These are phyloP conservation scores for Archocentrus centrarchus DNA, from an alignment of 2,113 vertebrate genomes.

Conservation along the genomic window DNA sequence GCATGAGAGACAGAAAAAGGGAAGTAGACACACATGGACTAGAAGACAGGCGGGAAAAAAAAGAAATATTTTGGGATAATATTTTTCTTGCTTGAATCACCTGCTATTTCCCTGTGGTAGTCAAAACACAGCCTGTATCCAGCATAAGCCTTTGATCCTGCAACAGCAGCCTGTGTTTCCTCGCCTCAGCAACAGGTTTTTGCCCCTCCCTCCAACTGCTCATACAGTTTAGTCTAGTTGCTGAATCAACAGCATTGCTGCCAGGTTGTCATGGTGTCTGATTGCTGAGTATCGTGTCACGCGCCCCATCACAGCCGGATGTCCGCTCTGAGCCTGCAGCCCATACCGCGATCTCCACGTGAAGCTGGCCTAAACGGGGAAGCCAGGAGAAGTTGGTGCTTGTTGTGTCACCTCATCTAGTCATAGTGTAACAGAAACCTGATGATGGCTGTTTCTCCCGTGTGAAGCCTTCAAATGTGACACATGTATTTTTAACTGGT, in stretches of 20 bases:
- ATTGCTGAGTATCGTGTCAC: constrained; percentile 65
- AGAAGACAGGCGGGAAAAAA: neutral
- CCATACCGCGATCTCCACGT: constrained; percentile 33
- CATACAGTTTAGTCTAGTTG: constrained; percentile 45
- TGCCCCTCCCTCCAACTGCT: constrained; percentile 17
- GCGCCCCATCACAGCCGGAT: constrained; percentile 49
- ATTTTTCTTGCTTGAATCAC: constrained; percentile 4
- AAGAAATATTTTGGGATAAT: neutral
- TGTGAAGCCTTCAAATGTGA: neutral
- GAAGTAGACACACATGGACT: neutral
- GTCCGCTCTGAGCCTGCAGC: constrained; percentile 36
- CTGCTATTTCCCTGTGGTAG: neutral
- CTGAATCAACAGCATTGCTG: constrained; percentile 67
- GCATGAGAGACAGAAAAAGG: neutral
- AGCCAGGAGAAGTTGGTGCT: neutral
- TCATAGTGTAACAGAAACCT: neutral
- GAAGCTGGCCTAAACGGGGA: constrained; percentile 10
- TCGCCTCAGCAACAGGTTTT: constrained; percentile 23
- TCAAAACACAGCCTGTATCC: constrained; percentile 8
- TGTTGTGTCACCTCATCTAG: constrained; percentile 10
- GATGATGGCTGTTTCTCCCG: neutral
- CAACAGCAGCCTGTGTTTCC: constrained; percentile 14
- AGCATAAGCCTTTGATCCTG: neutral
- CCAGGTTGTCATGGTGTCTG: constrained; percentile 72
- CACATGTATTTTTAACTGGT: neutral